Conservation (phyloP, 53 echinoderm and acorn worm species). For the Echinarachnius parma region DNA sequence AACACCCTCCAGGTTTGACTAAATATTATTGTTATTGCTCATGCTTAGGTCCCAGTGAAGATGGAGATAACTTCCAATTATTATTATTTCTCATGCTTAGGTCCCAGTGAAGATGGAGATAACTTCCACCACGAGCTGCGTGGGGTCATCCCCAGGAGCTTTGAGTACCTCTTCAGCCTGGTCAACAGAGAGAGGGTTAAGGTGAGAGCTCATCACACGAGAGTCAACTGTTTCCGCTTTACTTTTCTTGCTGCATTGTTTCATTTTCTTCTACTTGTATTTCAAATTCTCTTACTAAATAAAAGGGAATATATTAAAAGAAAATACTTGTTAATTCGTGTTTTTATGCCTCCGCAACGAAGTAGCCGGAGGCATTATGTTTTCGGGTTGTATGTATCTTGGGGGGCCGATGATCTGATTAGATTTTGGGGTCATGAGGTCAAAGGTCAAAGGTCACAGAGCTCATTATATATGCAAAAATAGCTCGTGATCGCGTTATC, state of each 20-base stretch:
- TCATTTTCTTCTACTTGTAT: not conserved
- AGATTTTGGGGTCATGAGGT: too few species aligned
- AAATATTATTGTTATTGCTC: not conserved
- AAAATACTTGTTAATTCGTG: too few species aligned
- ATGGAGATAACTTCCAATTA: conserved; percentile 89
- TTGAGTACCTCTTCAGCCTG: conserved; percentile 91
- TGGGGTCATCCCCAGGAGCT: conserved; percentile 92
- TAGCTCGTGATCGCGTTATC: too few species aligned
- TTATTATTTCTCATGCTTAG: conserved; percentile 19
- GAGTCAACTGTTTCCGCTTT: not conserved
- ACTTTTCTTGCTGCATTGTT: not conserved
- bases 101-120: conserved; percentile 79
- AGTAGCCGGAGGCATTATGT: too few species aligned
- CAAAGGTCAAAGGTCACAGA: too few species aligned
- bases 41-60: conserved; percentile 70
- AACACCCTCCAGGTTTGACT: too few species aligned
- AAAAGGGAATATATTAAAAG: too few species aligned
- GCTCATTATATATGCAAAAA: too few species aligned
- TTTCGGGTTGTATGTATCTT: too few species aligned
- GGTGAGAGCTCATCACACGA: too few species aligned
- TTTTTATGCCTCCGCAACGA: too few species aligned
- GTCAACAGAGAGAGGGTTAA: conserved; percentile 88
- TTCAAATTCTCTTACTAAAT: not conserved
- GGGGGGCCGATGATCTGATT: too few species aligned
- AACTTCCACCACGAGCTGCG: conserved; percentile 89